These are phyloP conservation scores for Mesopsocus fuscifrons DNA, from an alignment of 2,888 invertebrate species.

Conservation along the genomic window DNA sequence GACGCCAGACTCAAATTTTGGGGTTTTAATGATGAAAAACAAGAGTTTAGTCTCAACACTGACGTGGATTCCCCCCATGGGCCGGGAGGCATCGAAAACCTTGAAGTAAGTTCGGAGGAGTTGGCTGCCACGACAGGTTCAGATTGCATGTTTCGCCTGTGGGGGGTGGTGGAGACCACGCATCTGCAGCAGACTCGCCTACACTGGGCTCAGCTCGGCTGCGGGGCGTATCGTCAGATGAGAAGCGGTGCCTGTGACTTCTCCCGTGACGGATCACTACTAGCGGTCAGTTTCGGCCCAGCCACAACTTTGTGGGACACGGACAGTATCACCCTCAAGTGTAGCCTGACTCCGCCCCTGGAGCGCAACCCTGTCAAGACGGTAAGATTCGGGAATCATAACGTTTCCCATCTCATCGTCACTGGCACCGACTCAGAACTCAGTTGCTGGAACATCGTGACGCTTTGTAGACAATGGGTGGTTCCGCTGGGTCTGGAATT, in stretches of 20 bases:
- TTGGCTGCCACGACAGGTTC: conserved; percentile 43
- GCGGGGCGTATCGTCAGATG: conserved; percentile 39
- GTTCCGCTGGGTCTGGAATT: conserved; percentile 32
- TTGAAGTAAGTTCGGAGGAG: conserved; percentile 18
- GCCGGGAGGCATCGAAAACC: conserved; percentile 34
- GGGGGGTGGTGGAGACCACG: conserved; percentile 25
- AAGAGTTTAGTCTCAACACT: conserved; percentile 50
- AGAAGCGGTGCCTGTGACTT: conserved; percentile 39
- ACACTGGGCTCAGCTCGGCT: conserved; percentile 21
- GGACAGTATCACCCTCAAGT: conserved; percentile 30
- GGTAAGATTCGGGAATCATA: conserved; percentile 36
- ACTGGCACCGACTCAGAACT: conserved; percentile 35
- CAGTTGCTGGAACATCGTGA: conserved; percentile 52
- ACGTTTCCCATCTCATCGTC: conserved; percentile 37
- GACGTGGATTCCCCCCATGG: conserved; percentile 51
- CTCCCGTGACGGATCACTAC: conserved; percentile 54
- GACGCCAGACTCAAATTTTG: conserved; percentile 62
- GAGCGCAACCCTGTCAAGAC: conserved; percentile 20
- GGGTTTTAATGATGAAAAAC: conserved; percentile 35
- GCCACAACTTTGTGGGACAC: conserved; percentile 50
- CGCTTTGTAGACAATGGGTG: conserved; percentile 47
- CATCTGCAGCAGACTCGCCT: neutral
- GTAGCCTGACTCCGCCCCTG: conserved; percentile 6
- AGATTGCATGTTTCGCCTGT: conserved; percentile 51
- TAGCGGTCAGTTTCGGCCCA: conserved; percentile 47